A percentile compares a stretch with the other conserved stretches of the same genome.
These are phyloP conservation scores for Deilephila porcellus DNA, from an alignment of 2,888 invertebrate genomes.

Conservation along the genomic window DNA sequence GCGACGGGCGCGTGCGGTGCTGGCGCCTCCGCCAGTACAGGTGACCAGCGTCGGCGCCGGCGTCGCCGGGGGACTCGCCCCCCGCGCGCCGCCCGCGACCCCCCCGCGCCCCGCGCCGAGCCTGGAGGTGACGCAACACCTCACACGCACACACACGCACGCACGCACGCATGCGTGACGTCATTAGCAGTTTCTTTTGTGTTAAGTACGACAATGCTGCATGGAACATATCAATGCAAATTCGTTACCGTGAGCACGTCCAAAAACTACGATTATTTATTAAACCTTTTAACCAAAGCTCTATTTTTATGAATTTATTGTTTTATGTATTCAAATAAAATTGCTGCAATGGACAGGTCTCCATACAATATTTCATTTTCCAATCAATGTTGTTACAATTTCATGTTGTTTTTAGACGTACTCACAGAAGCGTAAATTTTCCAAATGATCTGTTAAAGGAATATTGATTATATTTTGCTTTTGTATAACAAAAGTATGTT, in stretches of 20 bases:
- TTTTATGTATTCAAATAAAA: background rate
- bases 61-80: slow-evolving; percentile 40
- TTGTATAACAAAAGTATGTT: slow-evolving; percentile 7
- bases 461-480: slow-evolving; percentile 8
- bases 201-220: background rate
- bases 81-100: slow-evolving; percentile 35
- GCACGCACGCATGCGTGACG: background rate
- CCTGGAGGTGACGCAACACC: slow-evolving; percentile 23
- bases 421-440: background rate
- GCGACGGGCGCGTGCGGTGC: slow-evolving; percentile 73
- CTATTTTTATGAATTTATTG: background rate
- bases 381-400: background rate
- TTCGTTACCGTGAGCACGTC: background rate
- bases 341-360: background rate
- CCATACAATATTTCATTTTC: background rate
- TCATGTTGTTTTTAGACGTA: background rate
- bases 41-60: slow-evolving; percentile 59
- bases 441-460: background rate
- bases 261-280: background rate
- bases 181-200: background rate
- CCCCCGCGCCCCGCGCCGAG: background rate
- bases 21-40: slow-evolving; percentile 67
- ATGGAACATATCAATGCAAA: slow-evolving; percentile 15
- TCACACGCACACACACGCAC: background rate
- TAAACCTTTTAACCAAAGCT: background rate